These are phyloP conservation scores for Pseudopipra pipra DNA, from an alignment of 2,113 vertebrate species.

Conservation along the genomic window DNA sequence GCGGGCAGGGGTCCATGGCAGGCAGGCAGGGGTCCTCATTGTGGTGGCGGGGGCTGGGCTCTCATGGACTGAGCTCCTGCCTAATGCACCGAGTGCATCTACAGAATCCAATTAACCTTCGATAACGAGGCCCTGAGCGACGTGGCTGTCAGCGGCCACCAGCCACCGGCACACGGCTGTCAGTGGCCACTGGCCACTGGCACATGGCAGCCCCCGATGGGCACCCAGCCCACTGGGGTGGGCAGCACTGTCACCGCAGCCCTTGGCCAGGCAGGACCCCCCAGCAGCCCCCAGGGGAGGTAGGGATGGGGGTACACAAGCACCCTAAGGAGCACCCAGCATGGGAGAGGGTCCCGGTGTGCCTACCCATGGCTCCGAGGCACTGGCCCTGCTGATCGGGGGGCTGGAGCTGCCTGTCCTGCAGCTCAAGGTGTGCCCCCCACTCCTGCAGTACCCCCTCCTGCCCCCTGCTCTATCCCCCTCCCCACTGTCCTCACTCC, in stretches of 20 bases:
- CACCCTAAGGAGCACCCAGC: accelerated
- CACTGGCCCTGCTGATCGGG: not conserved
- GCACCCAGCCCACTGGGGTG: not conserved
- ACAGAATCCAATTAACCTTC: constrained; percentile 49
- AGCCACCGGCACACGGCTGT: not conserved
- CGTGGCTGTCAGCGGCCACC: constrained; percentile 31
- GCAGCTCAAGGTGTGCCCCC: not conserved
- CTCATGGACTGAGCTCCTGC: constrained; percentile 28
- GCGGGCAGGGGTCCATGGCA: not conserved
- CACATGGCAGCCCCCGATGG: not conserved
- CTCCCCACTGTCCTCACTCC: not conserved
- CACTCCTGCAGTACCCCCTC: accelerated
- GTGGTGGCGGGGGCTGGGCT: not conserved
- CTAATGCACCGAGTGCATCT: constrained; percentile 49
- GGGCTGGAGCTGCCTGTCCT: not conserved
- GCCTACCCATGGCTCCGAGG: no score
- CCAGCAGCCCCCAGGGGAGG: not conserved
- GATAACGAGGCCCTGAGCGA: constrained; percentile 53
- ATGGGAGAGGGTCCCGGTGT: not conserved
- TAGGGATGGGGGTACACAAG: accelerated
- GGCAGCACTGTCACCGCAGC: not conserved
- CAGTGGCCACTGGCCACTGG: not conserved
- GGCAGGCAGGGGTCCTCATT: not conserved
- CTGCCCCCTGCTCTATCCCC: not conserved
- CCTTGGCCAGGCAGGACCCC: accelerated